Evolutionary conservation across 2,888 invertebrate species (phyloP), one percentile per base, ranked within the genome.

Genomic region (Acanthosoma haemorrhoidale): DNA sequence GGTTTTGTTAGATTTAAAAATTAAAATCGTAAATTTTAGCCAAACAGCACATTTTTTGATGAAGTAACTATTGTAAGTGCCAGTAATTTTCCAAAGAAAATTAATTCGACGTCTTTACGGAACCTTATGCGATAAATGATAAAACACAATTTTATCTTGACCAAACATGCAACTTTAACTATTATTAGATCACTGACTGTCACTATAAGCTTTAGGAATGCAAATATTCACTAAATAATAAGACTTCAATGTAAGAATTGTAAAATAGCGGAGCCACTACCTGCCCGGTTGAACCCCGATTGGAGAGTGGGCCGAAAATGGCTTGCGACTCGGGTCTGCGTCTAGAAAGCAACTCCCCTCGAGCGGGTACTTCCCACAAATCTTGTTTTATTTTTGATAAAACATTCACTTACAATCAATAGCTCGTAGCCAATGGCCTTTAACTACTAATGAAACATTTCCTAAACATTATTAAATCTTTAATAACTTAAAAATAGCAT

Each of bases 291-390:
- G 36, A 34, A 61, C 36, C 36, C 41, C 39, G 39, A 29, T 29
- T 41, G 64, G 25, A 38, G 39, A 64, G 41, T 64, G 64, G 51
- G 39, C 39, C 38, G 64, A 64, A 64, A 64, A 64, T 64, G 64
- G 64, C 64, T 39, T 29, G 39, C 25, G n/a, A 18, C n/a, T n/a
- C n/a, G n/a, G n/a, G n/a, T n/a, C 61, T 39, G 64, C 64, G 64
- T 64, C 64, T 31, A 51, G 51, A 25, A 51, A 51, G 21, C 51
- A 43, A 51, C 51, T 51, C 51, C 51, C 51, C 29, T 51, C 51
- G 51, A 21, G 29, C 25, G n/a, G n/a, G n/a, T n/a, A n/a, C n/a
- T n/a, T n/a, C n/a, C n/a, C n/a, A n/a, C n/a, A n/a, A n/a, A n/a
- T n/a, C n/a, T n/a, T n/a, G n/a, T n/a, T n/a, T n/a, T n/a, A n/a